Base-by-base conservation (phyloP, 2,888 invertebrate genomes). In the Pandemis cinnamomeana region DNA sequence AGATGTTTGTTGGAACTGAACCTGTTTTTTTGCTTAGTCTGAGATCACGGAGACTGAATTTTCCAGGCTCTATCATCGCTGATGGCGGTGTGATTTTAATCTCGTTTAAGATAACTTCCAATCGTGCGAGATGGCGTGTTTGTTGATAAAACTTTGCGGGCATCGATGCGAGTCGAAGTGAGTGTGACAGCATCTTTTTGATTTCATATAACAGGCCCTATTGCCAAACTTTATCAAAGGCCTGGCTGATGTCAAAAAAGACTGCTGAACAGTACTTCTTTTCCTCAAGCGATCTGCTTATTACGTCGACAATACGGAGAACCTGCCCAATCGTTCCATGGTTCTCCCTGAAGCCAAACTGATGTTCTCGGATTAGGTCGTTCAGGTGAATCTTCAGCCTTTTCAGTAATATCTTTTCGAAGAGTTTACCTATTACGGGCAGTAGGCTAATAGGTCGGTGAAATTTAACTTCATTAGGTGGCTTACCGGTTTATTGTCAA, bases 361-460 rank as follows among this genome's bases (percentile, higher is more conserved):
- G 70, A 64, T 60, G 13, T 20, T 48, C 13, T 15, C 72, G 36
- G 62, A 75, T 76, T 42, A 61, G 27, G 8, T 51, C 27, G n/a
- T 51, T 2, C 0, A 68, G 20, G 4, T 66, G 41, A 8, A 10
- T 13, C n/a, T 64, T 69, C 10, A 69, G 11, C 15, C 62, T 63
- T 4, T 41, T 71, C 11, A 75, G 44, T 5, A 71, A 64, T 41
- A 73, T 41, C 7, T 13, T 68, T 53, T 68, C 62, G 55, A 62
- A 41, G 3, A 63, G 41, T 71, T 77, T 77, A 7, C 60, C 60
- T 3, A 66, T 62, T 10, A 75, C 60, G 11, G 71, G 74, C 41
- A 75, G 10, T 0, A 76, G 42, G 42, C 71, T 73, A 5, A 76
- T 74, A 5, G 74, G 69, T 10, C 74, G 5, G 44, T 74, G 74